Conservation (phyloP, 2,888 invertebrate species). For the Nebria salina region DNA sequence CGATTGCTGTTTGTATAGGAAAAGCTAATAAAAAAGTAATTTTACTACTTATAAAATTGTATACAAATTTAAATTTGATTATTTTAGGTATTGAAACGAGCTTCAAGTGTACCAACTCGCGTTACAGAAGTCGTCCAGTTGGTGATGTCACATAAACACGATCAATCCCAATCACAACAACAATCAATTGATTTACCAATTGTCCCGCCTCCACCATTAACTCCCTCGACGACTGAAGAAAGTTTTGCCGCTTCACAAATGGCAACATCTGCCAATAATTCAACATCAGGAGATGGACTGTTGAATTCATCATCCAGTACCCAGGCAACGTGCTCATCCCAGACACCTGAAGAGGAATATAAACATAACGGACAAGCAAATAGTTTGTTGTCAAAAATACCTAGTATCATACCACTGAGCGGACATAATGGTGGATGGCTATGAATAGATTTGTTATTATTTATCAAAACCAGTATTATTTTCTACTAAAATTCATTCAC, state of each 20-base stretch:
- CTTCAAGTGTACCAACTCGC: constrained; percentile 75
- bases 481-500: background rate
- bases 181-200: constrained; percentile 64
- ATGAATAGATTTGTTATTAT: constrained; percentile 54
- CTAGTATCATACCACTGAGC: constrained; percentile 78
- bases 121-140: constrained; percentile 63
- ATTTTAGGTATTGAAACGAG: constrained; percentile 71
- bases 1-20: constrained; percentile 55
- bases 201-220: constrained; percentile 60
- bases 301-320: constrained; percentile 64
- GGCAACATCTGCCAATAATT: constrained; percentile 53
- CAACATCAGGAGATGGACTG: constrained; percentile 71
- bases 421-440: constrained; percentile 81
- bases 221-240: constrained; percentile 69
- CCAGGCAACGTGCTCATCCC: constrained; percentile 60
- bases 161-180: constrained; percentile 72
- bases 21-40: constrained; percentile 55
- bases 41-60: constrained; percentile 36
- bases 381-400: constrained; percentile 71
- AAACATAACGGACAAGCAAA: constrained; percentile 68
- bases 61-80: constrained; percentile 41
- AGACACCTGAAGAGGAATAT: constrained; percentile 62
- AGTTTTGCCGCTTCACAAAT: constrained; percentile 59
- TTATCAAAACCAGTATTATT: background rate
- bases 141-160: constrained; percentile 64